Evolutionary conservation across 35 echinoderm and acorn worm genomes (phyloP), one percentile per base, ranked within the genome.

Genomic region (Amphiura filiformis): DNA sequence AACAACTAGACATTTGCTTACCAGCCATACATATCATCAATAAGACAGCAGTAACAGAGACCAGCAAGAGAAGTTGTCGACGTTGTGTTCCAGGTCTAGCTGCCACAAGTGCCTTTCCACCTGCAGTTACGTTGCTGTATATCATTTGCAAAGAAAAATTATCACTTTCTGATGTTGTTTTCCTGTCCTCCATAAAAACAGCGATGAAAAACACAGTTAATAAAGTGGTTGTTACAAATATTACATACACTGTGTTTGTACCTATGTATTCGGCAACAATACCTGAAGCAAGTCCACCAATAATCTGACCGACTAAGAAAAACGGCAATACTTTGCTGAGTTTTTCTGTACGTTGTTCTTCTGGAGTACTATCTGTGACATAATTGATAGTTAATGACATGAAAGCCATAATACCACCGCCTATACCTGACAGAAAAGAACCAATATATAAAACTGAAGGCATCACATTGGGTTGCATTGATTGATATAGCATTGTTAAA

Each of bases 331-430:
- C 80, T 13, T 84, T 81, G 52, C 94, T 88, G 0, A 95, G 78
- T 5, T 77, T 38, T 76, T 95, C 81, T 38, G 94, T 95, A 20
- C 94, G 75, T 32, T 86, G 34, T 42, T 91, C 81, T 78, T 84
- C 87, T 12, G 86, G 86, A 17, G 94, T 95, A 52, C 37, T 92
- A 65, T 95, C 94, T 5, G 90, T 91, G 31, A 95, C 81, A 20
- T 92, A 95, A 64, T 87, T 95, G 39, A 82, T 88, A 12, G 80
- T 57, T 14, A 78, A 28, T 35, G 86, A 78, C 34, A 92, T 89
- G 47, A 91, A 95, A 20, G 90, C 85, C 31, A 82, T 80, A 18
- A 95, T 52, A 0, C 94, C 94, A 78, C 94, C 94, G 39, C 89
- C 65, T 31, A 86, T 13, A 44, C 94, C 94, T 7, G 84, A 39